Percentiles rank a stretch among this genome's conserved stretches.
Evolutionary conservation across 2,888 invertebrate genomes (phyloP).

Genomic region (Tiphia femorata): DNA sequence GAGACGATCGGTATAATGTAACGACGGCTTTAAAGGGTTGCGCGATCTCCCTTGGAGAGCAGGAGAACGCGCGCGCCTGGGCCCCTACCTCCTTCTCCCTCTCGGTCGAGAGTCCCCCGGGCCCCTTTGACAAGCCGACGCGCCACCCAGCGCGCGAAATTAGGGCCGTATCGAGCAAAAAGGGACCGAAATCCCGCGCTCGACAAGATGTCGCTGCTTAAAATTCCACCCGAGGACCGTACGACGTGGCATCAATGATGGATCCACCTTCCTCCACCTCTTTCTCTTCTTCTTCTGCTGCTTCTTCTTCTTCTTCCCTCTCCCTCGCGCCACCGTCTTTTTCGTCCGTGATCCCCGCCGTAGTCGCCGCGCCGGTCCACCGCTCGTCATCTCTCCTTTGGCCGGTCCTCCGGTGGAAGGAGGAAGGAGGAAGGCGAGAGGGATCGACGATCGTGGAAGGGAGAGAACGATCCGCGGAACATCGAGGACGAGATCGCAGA

Average conservation of each 20-base stretch:
- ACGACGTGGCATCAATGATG: slow-evolving; percentile 60
- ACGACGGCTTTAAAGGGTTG: slow-evolving; percentile 28
- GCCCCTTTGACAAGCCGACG: slow-evolving; percentile 58
- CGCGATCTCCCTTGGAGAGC: slow-evolving; percentile 20
- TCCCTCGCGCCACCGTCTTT: not conserved
- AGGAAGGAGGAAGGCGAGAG: not conserved
- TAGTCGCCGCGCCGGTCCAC: too few species aligned
- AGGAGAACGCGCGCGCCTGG: slow-evolving; percentile 3
- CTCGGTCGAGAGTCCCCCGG: slow-evolving; percentile 26
- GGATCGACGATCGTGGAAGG: slow-evolving; percentile 11
- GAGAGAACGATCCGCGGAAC: slow-evolving; percentile 18
- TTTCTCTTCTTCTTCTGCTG: slow-evolving; percentile 21
- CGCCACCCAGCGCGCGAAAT: slow-evolving; percentile 64
- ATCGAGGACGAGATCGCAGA: slow-evolving; percentile 34
- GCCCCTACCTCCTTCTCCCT: slow-evolving; percentile 14
- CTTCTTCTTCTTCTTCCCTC: not conserved
- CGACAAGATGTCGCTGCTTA: slow-evolving; percentile 59
- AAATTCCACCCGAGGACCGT: slow-evolving; percentile 55
- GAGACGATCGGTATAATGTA: slow-evolving; percentile 25
- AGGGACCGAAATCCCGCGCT: slow-evolving; percentile 44
- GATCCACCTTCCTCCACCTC: slow-evolving; percentile 47
- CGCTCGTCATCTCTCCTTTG: too few species aligned
- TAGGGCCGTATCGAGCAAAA: slow-evolving; percentile 57
- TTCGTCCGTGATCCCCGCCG: slow-evolving; percentile 8
- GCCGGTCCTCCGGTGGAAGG: slow-evolving; percentile 24